Evolutionary conservation across 30 jellyfish, hydroid and myxozoan species (phyloP).

Genomic region (Chironex yamaguchii): DNA sequence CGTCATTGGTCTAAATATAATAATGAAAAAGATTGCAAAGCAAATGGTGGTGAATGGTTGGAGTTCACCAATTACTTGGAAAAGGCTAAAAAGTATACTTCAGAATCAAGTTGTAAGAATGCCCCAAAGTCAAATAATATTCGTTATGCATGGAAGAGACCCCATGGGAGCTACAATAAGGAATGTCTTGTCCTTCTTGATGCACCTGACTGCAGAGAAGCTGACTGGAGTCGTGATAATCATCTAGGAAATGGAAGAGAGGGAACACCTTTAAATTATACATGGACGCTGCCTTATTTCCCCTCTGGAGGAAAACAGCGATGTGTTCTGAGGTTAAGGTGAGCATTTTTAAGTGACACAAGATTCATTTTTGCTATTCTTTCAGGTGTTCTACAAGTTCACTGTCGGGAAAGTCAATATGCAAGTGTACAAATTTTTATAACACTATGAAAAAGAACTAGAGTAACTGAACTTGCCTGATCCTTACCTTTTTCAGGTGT

Average conservation of each 20-base stretch:
- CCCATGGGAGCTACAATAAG: conserved; percentile 53
- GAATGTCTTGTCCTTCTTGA: conserved; percentile 87
- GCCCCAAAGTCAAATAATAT: conserved; percentile 55
- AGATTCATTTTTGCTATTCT: not conserved
- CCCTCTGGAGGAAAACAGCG: conserved; percentile 82
- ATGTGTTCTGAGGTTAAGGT: conserved; percentile 88
- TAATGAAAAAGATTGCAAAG: conserved; percentile 80
- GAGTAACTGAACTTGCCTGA: too few relatives aligned
- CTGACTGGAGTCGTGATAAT: conserved; percentile 86
- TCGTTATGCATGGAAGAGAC: conserved; percentile 80
- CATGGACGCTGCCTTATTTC: conserved; percentile 89
- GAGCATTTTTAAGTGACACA: not conserved
- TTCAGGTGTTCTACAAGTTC: not conserved
- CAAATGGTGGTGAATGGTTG: conserved; percentile 82
- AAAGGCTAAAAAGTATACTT: conserved; percentile 49
- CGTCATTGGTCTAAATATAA: conserved; percentile 72
- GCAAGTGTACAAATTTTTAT: too few relatives aligned
- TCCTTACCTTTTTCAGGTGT: too few relatives aligned
- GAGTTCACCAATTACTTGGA: conserved; percentile 86
- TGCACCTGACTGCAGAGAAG: conserved; percentile 82
- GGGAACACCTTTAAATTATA: conserved; percentile 71
- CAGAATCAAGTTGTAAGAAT: conserved; percentile 72
- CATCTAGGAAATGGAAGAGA: conserved; percentile 92
- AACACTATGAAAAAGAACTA: too few relatives aligned
- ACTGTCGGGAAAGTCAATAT: too few relatives aligned